Evolutionary conservation across 2,113 vertebrate genomes (phyloP), one percentile per base, ranked within the genome.

Genomic region (Pogona vitticeps): DNA sequence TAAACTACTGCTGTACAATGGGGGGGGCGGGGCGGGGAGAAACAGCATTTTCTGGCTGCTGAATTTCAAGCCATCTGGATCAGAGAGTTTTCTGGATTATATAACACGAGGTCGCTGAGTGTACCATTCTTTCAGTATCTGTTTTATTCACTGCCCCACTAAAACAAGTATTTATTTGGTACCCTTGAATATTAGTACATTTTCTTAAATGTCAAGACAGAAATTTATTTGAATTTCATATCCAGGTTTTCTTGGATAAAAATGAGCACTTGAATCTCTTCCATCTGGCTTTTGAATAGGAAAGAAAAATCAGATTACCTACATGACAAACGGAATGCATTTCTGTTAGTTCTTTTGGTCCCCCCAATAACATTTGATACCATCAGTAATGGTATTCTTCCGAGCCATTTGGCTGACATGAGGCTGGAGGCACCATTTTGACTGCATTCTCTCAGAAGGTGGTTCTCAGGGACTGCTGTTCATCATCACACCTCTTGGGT

Each of bases 171-270:
- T 0, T 75, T 63, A 80, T 5, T 2, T 70, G 65, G 84, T 86
- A 61, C 6, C 26, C 76, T 10, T 76, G 28, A 1, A 1, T 88
- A 88, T 89, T 31, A 52, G 31, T n/a, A 88, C 14, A 73, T 86
- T 65, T 28, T 18, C 46, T 81, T 86, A 58, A 63, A 84, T 77
- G 21, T 82, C 1, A 73, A 75, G 15, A 8, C 70, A 91, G 88
- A 88, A 92, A 85, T 85, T 33, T 23, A 76, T 76, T 76, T 20
- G 46, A 72, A 23, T 31, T 75, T 20, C 56, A 26, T 67, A 33
- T 67, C 18, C 46, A 52, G 46, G 46, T 52, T 52, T 7, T 77
- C 3, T 28, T 33, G 20, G 42, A 20, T 21, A 76, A 33, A 52
- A 5, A 5, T 52, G 46, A 52, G 5, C 46, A 52, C 46, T 52